Conservation (phyloP, 2,888 invertebrate species). For the Stenotaenia linearis region DNA sequence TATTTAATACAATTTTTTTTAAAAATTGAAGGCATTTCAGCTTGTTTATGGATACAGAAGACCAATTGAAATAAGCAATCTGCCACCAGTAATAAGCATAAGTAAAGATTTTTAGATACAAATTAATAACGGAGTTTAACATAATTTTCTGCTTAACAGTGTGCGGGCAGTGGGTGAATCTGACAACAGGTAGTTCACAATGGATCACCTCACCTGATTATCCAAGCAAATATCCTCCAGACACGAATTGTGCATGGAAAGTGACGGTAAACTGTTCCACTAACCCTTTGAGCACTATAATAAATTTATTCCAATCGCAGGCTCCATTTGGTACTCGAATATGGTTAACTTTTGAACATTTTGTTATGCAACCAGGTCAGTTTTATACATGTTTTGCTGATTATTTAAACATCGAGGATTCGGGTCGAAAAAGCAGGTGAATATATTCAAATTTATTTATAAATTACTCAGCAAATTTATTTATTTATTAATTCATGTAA, state of each 20-base stretch:
- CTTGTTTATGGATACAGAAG: background rate
- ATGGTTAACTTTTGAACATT: slow-evolving; percentile 22
- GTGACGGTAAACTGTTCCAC: background rate
- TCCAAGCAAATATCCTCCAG: slow-evolving; percentile 27
- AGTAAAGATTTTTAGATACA: background rate
- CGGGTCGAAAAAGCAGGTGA: background rate
- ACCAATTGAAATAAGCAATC: background rate
- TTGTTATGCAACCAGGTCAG: slow-evolving; percentile 23
- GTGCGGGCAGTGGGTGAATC: slow-evolving; percentile 9
- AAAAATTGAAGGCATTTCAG: no score
- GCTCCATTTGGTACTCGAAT: slow-evolving; percentile 29
- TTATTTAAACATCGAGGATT: slow-evolving; percentile 3
- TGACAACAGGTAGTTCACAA: background rate
- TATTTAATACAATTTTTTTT: background rate
- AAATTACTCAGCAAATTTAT: background rate
- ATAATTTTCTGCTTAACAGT: no score
- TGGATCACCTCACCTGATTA: slow-evolving; percentile 27
- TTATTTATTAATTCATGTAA: background rate
- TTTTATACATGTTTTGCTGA: slow-evolving; percentile 24
- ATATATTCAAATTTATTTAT: background rate
- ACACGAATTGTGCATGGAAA: slow-evolving; percentile 27
- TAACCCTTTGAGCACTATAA: background rate
- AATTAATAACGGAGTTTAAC: no score
- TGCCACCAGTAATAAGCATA: background rate
- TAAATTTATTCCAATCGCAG: background rate